phyloP scores from a whole-genome alignment of 2,888 invertebrate species.

The Arctia plantaginis region DNA sequence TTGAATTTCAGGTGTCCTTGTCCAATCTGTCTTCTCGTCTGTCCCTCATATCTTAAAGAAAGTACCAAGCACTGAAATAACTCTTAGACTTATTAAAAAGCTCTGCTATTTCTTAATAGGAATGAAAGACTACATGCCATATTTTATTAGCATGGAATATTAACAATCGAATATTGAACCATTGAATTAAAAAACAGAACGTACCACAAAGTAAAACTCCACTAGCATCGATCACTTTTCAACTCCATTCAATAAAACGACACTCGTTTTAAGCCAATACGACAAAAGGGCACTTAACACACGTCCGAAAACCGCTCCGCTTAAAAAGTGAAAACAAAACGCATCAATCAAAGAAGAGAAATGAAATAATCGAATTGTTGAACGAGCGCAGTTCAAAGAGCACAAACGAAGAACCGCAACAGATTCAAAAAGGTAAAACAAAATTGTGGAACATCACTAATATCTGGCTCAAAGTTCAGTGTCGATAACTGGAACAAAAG shows the following conservation, averaged over 20 bases:
- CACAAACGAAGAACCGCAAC: conserved; percentile 80
- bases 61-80: background rate
- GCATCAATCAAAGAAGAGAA: conserved; percentile 84
- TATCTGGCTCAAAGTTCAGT: conserved; percentile 81
- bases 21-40: background rate
- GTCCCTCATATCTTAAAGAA: background rate
- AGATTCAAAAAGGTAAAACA: conserved; percentile 70
- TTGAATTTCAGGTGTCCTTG: background rate
- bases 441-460: conserved; percentile 73
- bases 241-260: conserved; percentile 50
- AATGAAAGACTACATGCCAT: background rate
- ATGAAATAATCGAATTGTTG: conserved; percentile 83
- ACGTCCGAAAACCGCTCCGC: conserved; percentile 69
- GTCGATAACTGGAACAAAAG: conserved; percentile 80
- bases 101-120: background rate
- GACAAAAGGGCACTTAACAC: conserved; percentile 73
- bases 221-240: conserved; percentile 21
- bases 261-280: conserved; percentile 55
- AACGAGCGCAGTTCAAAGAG: conserved; percentile 82
- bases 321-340: conserved; percentile 72
- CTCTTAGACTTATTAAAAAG: background rate
- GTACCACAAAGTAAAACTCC: conserved; percentile 6
- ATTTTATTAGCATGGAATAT: background rate
- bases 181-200: background rate
- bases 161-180: background rate